Percentiles rank a stretch among this genome's conserved stretches.
These are phyloP conservation scores for Porphyrio hochstetteri DNA, from an alignment of 2,113 vertebrate species.

Conservation along the genomic window DNA sequence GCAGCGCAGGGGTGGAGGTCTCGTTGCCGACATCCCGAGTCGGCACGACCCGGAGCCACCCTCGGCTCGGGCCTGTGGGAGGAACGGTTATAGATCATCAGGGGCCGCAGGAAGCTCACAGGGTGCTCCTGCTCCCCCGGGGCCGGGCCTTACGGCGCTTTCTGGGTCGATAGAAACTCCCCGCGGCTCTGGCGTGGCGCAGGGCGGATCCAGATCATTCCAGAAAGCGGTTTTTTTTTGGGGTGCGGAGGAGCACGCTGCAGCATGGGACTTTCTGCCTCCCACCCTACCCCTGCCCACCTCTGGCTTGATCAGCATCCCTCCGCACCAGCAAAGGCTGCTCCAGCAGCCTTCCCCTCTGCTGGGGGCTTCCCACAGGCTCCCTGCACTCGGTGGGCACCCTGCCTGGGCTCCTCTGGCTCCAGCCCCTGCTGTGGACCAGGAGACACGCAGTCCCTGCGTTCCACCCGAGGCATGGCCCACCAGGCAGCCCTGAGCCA, in stretches of 20 bases:
- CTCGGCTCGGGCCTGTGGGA: neutral
- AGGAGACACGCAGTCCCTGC: neutral
- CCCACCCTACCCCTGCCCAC: too few relatives aligned
- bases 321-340: neutral
- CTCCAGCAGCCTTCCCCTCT: neutral
- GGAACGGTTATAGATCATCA: neutral
- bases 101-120: accelerated
- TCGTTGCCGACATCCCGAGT: neutral
- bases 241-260: neutral
- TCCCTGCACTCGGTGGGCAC: neutral
- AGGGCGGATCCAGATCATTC: neutral
- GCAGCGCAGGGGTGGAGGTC: neutral
- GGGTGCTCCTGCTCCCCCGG: neutral
- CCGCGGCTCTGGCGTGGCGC: neutral
- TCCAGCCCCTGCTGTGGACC: accelerated
- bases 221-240: neutral
- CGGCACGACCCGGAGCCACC: too few relatives aligned
- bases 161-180: neutral
- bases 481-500: neutral
- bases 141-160: neutral
- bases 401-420: neutral
- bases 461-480: neutral
- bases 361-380: neutral
- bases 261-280: too few relatives aligned
- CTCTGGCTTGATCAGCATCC: neutral